Evolutionary conservation across 2,113 vertebrate species (phyloP).

Genomic region (Lanius collurio): DNA sequence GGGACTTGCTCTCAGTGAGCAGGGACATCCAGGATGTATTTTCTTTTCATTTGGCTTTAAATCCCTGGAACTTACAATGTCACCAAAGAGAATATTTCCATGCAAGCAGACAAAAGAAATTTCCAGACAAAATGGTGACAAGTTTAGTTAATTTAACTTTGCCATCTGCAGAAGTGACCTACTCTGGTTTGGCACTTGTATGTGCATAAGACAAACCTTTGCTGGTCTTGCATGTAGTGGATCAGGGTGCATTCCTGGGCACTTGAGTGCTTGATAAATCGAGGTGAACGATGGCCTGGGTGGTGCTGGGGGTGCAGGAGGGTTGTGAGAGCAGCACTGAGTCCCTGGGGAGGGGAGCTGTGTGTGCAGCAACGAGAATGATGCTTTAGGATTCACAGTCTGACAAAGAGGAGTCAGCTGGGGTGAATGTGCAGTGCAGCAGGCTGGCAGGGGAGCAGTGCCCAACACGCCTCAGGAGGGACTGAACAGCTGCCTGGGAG

Average conservation of each 20-base stretch:
- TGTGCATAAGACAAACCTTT: background rate
- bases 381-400: background rate
- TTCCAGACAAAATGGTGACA: background rate
- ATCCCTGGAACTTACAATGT: background rate
- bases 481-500: constrained; percentile 19
- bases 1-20: background rate
- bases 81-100: background rate
- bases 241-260: background rate
- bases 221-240: background rate
- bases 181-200: background rate
- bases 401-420: background rate
- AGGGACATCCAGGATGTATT: background rate
- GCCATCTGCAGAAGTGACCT: background rate
- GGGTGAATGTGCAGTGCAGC: background rate
- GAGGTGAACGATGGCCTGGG: background rate
- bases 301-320: background rate
- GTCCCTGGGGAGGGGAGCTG: background rate
- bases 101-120: background rate
- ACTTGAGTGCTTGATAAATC: background rate
- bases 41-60: background rate
- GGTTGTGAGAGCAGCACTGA: background rate
- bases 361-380: background rate
- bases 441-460: background rate
- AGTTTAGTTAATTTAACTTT: background rate
- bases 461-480: background rate